Base-by-base conservation (phyloP, 1,140 invertebrate genomes). In the Hetaerina americana region DNA sequence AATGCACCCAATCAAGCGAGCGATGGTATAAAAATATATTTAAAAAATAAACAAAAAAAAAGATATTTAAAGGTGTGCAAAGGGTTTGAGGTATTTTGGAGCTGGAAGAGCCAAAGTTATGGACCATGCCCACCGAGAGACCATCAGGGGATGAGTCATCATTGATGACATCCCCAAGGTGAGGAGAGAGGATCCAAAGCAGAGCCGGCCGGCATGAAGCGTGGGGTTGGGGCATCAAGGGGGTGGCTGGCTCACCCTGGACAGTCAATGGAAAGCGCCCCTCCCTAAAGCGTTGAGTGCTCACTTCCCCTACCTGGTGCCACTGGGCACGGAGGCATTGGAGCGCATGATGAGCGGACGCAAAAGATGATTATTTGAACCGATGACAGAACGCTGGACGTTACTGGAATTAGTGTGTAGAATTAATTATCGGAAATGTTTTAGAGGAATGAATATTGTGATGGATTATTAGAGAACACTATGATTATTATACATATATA, bases 401-500 rank as follows among this genome's bases (percentile, higher is more conserved):
- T 57, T 57, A 57, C 40, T 57, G 40, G 40, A 57, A 5, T 57
- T 57, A 57, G 40, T 57, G 40, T 2, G 40, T 57, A 57, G 40
- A 57, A 18, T 18, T 57, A 57, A 57, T 57, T 5, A 57, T 57
- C 40, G 22, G 40, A 57, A 12, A 57, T 57, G 40, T 57, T 57
- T 57, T 57, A 57, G 40, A 57, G 15, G 40, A 57, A 57, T 57
- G 40, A 57, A 57, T 57, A 57, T 57, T 57, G 40, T 57, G 40
- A 57, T 57, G 40, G 40, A 57, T 57, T 57, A 57, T 57, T 57
- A 57, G 40, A 57, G 40, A 57, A 57, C 40, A 57, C 40, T 57
- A 57, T 57, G 40, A 57, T 57, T 57, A 57, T 57, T 57, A 57
- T 57, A 57, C 40, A 57, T 57, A 57, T 57, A 57, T 57, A 57